Conservation (phyloP, 2,113 vertebrate genomes). For the Collichthys lucidus region DNA sequence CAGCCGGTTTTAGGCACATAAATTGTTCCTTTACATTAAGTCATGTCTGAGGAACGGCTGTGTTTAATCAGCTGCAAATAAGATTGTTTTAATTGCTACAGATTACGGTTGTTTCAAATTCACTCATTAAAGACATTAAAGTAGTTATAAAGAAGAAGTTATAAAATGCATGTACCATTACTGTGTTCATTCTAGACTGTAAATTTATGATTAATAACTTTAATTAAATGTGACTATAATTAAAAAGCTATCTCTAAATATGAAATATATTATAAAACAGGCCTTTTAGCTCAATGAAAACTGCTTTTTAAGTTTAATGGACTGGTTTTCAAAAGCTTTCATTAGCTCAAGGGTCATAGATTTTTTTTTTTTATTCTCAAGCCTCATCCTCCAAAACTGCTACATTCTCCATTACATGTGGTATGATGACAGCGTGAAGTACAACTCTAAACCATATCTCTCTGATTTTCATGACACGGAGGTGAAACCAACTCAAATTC, state of each 20-base stretch:
- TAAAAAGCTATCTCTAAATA: slow-evolving; percentile 1
- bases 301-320: neutral
- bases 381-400: neutral
- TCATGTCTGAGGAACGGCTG: neutral
- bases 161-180: neutral
- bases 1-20: neutral
- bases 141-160: neutral
- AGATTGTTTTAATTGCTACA: neutral
- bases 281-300: neutral
- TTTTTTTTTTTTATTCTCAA: neutral
- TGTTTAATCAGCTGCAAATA: slow-evolving; percentile 6
- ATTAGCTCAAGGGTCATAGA: neutral
- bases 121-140: neutral
- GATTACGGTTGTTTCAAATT: neutral
- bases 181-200: neutral
- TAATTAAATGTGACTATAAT: slow-evolving; percentile 21
- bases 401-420: neutral
- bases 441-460: neutral
- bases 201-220: slow-evolving; percentile 13
- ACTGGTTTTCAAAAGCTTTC: slow-evolving; percentile 13
- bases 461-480: neutral
- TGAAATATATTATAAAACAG: neutral
- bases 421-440: neutral
- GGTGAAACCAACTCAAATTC: neutral
- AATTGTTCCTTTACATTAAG: neutral